phyloP scores from a whole-genome alignment of 2,797 vertebrate genomes.

The Enteromius treurensis region DNA sequence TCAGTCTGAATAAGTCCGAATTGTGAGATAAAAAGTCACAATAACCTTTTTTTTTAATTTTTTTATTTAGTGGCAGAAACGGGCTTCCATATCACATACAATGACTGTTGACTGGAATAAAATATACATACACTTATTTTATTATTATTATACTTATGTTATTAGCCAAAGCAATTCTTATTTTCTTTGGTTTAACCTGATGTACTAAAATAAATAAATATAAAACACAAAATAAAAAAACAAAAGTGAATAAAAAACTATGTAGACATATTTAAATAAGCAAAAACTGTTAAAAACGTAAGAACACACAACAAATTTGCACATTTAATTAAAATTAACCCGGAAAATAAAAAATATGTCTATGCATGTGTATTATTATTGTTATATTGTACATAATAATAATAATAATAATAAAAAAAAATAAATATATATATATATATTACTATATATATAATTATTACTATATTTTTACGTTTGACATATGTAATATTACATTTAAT shows the following conservation, averaged over 20 bases:
- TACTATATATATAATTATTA: no score
- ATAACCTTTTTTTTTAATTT: no score
- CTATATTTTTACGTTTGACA: no score
- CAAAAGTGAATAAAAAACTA: neutral
- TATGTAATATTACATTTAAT: no score
- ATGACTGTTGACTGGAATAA: neutral
- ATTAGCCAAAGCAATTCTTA: neutral
- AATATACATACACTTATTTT: neutral
- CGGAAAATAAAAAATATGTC: neutral
- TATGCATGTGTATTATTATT: neutral
- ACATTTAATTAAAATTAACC: neutral
- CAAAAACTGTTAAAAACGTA: neutral
- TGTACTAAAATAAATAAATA: neutral
- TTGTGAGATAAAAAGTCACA: no score
- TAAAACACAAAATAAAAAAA: neutral
- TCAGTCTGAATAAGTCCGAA: no score
- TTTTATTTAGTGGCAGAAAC: no score
- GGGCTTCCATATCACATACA: no score
- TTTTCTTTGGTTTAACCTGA: neutral
- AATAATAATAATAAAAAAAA: no score
- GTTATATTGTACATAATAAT: no score
- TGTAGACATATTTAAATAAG: neutral
- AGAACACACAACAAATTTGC: neutral
- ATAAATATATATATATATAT: no score
- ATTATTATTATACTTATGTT: neutral